Conservation (phyloP, 2,113 vertebrate species). For the Ochotona curzoniae region DNA sequence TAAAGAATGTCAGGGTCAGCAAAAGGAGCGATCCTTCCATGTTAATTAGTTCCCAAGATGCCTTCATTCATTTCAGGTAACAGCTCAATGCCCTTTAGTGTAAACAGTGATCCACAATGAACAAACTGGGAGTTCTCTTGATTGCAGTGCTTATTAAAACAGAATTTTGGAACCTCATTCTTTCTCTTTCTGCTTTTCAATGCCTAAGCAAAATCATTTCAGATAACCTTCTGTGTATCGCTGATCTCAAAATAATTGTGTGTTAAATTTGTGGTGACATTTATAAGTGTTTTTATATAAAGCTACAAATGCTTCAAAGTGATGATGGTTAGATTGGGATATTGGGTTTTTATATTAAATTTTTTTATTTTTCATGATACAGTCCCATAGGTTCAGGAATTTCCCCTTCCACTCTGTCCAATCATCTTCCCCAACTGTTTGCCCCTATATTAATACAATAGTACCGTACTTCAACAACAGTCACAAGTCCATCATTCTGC, state of each 20-base stretch:
- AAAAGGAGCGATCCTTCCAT: background rate
- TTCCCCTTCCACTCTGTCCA: too few species aligned
- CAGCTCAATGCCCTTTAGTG: background rate
- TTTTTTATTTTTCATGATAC: too few species aligned
- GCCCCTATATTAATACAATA: too few species aligned
- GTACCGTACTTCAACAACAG: too few species aligned
- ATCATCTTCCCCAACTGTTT: too few species aligned
- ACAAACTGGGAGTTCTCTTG: background rate
- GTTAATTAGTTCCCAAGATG: conserved; percentile 49
- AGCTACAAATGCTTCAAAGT: too few species aligned
- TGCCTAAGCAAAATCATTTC: background rate
- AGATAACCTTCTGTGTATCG: background rate
- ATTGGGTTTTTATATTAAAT: too few species aligned
- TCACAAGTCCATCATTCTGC: too few species aligned
- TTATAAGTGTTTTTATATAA: background rate
- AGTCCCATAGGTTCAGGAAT: too few species aligned
- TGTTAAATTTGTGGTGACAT: background rate
- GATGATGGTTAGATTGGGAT: too few species aligned
- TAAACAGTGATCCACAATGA: background rate
- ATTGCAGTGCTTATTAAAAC: background rate
- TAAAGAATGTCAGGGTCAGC: background rate
- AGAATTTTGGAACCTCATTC: background rate
- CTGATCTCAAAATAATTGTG: background rate
- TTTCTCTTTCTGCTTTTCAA: background rate
- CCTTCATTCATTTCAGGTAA: conserved; percentile 27